A percentile compares a stretch with the other conserved stretches of the same genome.
Evolutionary conservation across 2,113 vertebrate species (phyloP).

Genomic region (Nothobranchius kuhntae): DNA sequence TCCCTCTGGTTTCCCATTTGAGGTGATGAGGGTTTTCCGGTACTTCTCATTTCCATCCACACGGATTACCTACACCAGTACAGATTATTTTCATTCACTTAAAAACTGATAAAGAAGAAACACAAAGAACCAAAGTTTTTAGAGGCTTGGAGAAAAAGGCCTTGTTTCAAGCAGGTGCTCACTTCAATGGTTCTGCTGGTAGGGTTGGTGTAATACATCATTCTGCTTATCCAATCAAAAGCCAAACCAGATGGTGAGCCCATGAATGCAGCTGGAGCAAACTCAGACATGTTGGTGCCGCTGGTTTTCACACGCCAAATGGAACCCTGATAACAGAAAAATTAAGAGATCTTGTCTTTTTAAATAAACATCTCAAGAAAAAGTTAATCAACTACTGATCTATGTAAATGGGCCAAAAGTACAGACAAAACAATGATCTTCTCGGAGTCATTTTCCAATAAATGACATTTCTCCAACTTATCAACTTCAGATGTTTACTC

Average conservation of each 20-base stretch:
- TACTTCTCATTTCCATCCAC: conserved; percentile 75
- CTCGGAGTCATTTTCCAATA: not conserved
- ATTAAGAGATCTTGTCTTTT: not conserved
- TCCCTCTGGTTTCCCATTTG: conserved; percentile 75
- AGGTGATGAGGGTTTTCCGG: conserved; percentile 73
- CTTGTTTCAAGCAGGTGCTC: conserved; percentile 13
- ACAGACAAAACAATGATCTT: not conserved
- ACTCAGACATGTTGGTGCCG: conserved; percentile 74
- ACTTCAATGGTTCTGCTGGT: conserved; percentile 73
- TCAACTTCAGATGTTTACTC: conserved; percentile 40
- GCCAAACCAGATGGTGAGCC: conserved; percentile 74
- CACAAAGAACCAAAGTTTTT: not conserved
- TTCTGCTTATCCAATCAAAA: conserved; percentile 77
- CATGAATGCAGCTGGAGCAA: conserved; percentile 73
- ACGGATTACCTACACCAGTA: conserved; percentile 70
- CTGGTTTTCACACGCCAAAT: conserved; percentile 75
- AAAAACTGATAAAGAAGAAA: not conserved
- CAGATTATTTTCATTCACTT: not conserved
- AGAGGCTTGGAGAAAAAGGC: not conserved
- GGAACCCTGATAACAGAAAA: conserved; percentile 59
- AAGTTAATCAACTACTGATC: not conserved
- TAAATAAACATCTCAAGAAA: not conserved
- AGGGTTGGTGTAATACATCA: conserved; percentile 79
- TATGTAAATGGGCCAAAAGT: not conserved
- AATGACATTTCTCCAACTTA: too few species aligned